Evolutionary conservation across 2,797 vertebrate species (phyloP).

Genomic region (Acomys russatus): DNA sequence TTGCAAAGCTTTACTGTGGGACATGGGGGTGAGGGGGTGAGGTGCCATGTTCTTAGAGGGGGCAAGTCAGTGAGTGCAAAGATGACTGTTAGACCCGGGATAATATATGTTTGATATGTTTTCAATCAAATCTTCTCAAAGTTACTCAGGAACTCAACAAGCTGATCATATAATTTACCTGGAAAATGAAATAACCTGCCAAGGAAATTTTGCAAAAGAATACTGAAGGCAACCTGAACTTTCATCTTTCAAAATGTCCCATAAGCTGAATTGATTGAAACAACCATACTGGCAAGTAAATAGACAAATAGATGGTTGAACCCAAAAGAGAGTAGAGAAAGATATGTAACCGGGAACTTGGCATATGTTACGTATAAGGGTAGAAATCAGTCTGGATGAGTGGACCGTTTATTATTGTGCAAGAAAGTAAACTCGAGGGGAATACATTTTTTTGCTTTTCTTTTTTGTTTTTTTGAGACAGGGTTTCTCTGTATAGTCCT

Average conservation of each 20-base stretch:
- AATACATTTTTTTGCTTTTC: not conserved
- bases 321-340: not conserved
- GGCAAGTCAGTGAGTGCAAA: not conserved
- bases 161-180: not conserved
- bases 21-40: not conserved
- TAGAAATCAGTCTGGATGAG: not conserved
- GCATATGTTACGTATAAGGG: not conserved
- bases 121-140: constrained; percentile 28
- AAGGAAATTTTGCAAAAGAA: constrained; percentile 45
- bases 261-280: not conserved
- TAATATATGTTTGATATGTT: not conserved
- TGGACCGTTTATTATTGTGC: not conserved
- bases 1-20: not conserved
- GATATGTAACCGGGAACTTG: not conserved
- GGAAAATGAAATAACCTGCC: constrained; percentile 22
- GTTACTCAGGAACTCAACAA: constrained; percentile 1
- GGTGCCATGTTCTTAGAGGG: not conserved
- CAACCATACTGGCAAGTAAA: not conserved
- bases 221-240: not conserved
- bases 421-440: constrained; percentile 7
- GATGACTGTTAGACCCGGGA: not conserved
- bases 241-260: not conserved
- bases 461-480: too few species aligned
- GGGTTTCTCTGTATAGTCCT: too few species aligned
- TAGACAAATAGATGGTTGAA: not conserved